Evolutionary conservation across 2,113 vertebrate genomes (phyloP).

Genomic region (Macroglossus sobrinus): DNA sequence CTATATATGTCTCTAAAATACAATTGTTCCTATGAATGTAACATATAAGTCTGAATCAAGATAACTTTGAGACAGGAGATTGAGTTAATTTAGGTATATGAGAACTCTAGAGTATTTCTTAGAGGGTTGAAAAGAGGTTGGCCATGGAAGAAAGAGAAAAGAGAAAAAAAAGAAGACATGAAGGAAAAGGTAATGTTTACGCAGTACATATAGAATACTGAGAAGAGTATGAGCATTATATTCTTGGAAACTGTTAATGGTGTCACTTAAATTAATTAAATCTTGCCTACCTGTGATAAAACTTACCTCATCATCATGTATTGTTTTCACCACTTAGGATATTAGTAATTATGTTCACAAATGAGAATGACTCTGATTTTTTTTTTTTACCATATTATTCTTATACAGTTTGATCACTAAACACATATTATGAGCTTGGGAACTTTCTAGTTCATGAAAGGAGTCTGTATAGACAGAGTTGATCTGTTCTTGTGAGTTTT

Average conservation of each 20-base stretch:
- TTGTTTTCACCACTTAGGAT: background rate
- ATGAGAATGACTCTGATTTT: background rate
- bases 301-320: background rate
- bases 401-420: background rate
- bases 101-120: background rate
- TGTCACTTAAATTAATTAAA: background rate
- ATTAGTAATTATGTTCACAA: background rate
- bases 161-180: background rate
- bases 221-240: background rate
- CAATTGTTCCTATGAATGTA: background rate
- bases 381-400: background rate
- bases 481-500: background rate
- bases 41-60: background rate
- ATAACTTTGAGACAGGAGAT: background rate
- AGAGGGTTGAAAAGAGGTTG: background rate
- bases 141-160: background rate
- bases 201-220: background rate
- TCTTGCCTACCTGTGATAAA: background rate
- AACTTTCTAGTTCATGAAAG: background rate
- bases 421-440: background rate
- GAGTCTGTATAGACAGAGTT: background rate
- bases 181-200: background rate
- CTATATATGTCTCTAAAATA: background rate
- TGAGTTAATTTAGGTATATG: background rate
- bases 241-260: background rate